phyloP scores from a whole-genome alignment of 2,888 invertebrate species.

The Eilema griseolum region DNA sequence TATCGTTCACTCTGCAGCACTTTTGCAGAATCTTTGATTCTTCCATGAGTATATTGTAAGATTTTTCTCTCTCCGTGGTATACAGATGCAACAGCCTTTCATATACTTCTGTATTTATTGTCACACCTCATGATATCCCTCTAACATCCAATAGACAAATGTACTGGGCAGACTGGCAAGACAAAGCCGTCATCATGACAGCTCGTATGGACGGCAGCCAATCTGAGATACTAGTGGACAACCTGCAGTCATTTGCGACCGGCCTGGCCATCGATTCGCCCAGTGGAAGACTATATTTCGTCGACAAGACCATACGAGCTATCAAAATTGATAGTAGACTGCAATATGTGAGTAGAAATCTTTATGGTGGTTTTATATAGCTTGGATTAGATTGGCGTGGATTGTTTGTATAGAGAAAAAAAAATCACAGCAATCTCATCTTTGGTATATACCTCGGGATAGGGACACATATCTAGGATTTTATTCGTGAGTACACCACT shows the following conservation, averaged over 20 bases:
- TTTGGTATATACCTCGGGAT: too few relatives aligned
- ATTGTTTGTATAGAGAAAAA: too few relatives aligned
- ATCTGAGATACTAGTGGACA: slow-evolving; percentile 87
- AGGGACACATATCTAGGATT: too few relatives aligned
- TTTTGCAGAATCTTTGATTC: too few relatives aligned
- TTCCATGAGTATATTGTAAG: too few relatives aligned
- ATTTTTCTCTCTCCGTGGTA: too few relatives aligned
- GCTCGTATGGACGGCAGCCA: slow-evolving; percentile 95
- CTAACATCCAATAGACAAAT: slow-evolving; percentile 86
- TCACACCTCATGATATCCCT: not conserved
- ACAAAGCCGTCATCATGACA: slow-evolving; percentile 90
- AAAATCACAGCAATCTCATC: too few relatives aligned
- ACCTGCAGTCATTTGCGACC: slow-evolving; percentile 92
- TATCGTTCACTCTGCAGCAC: too few relatives aligned
- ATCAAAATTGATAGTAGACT: slow-evolving; percentile 91
- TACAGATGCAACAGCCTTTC: too few relatives aligned
- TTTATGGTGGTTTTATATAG: not conserved
- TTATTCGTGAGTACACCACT: too few relatives aligned
- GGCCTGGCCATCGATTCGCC: slow-evolving; percentile 94
- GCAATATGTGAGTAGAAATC: slow-evolving; percentile 85
- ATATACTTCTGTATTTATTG: not conserved
- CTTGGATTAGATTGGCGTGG: too few relatives aligned
- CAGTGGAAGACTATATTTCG: slow-evolving; percentile 94
- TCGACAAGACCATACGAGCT: slow-evolving; percentile 88
- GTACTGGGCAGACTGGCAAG: slow-evolving; percentile 97